Base-by-base conservation (phyloP, 2,888 invertebrate species). In the Chromoteleia sp. region DNA sequence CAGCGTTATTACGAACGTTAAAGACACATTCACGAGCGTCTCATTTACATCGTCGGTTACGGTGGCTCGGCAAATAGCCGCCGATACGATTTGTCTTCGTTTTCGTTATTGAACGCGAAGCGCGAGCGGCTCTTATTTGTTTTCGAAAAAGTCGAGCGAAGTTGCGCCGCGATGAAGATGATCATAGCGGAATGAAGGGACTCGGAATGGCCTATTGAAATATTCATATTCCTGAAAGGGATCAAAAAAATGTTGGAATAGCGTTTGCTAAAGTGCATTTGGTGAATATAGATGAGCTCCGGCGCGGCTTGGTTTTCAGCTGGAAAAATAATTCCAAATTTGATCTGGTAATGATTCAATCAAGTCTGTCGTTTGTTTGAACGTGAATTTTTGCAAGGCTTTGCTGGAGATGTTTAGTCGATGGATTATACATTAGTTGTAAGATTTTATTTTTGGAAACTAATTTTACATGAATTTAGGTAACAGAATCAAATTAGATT, bases 181-280 rank as follows among this genome's bases (percentile, higher is more conserved):
- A 56, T 39, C 56, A 29, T 17, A 39, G 17, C n/a, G 15, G 5
- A 29, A 17, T 8, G 41, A 45, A 39, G 45, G 25, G 43, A 39
- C 15, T 50, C 54, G 63, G 70, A 68, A 74, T 68, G 63, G 61
- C 54, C 79, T 68, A 68, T 56, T 80, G 68, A 80, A 74, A 80
- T 74, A 80, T 74, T 80, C 74, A 79, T 79, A 79, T 73, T 67
- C 12, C 33, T 33, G 52, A 67, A 67, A 30, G 58, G 59, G 56
- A 54, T 52, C 39, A 54, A 56, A 61, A 48, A 68, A 80, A 75
- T 15, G 25, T 15, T 17, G 12, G 39, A 75, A 56, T 59, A 29
- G 15, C 63, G 56, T 21, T 52, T 10, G 54, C 45, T 43, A 67
- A 74, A 79, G 79, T 77, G 76, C 61, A 77, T 45, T 54, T 45